A percentile compares a stretch with the other conserved stretches of the same genome.
phyloP scores from a whole-genome alignment of 2,797 vertebrate genomes.

The Platalea minor region DNA sequence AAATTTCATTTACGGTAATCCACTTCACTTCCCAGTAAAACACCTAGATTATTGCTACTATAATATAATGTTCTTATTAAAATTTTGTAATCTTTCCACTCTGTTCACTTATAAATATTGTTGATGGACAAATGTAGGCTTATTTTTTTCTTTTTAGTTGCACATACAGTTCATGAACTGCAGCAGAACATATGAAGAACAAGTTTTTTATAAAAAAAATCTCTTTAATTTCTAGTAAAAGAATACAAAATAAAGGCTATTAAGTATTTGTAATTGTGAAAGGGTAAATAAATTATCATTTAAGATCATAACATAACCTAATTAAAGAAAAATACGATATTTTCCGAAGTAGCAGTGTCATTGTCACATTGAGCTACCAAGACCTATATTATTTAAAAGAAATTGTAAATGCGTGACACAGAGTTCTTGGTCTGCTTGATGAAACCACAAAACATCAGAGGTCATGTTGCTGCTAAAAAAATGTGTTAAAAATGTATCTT shows the following conservation, averaged over 20 bases:
- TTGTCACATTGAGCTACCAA: neutral
- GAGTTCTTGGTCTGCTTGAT: neutral
- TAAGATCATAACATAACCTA: neutral
- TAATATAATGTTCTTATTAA: slow-evolving; percentile 85
- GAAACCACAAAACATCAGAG: neutral
- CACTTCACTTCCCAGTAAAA: slow-evolving; percentile 91
- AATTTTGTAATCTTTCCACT: slow-evolving; percentile 83
- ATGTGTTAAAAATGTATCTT: neutral
- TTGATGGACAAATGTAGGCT: slow-evolving; percentile 80
- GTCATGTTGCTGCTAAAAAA: neutral
- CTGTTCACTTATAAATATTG: slow-evolving; percentile 79
- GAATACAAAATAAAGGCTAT: neutral
- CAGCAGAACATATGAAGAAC: neutral
- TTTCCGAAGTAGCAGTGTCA: neutral
- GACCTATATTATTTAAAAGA: slow-evolving; percentile 13
- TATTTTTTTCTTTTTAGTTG: slow-evolving; percentile 66
- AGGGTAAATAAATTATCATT: neutral
- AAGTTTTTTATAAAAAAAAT: neutral
- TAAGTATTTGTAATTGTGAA: neutral
- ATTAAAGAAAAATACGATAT: neutral
- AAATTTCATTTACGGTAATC: slow-evolving; percentile 93
- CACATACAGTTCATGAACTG: slow-evolving; percentile 65
- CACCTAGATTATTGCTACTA: slow-evolving; percentile 88
- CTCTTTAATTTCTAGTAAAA: slow-evolving; percentile 22
- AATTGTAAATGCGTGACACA: neutral